Evolutionary conservation across 2,888 invertebrate genomes (phyloP), one percentile per base, ranked within the genome.

Genomic region (Pammene fasciana): DNA sequence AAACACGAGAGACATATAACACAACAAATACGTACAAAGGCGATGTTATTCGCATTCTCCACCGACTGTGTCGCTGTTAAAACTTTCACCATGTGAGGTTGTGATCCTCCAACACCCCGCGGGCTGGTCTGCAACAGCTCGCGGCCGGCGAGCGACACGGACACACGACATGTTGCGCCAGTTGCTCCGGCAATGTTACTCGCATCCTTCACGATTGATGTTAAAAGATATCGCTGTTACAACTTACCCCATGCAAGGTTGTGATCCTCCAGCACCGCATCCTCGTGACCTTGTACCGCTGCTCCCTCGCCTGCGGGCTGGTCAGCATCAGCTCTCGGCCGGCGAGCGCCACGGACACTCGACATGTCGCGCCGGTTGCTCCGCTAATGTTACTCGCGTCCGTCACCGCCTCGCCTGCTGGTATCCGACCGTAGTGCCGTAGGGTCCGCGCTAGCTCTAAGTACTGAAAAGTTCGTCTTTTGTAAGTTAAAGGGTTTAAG

Each of bases 181-280:
- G 26, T 26, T 26, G 26, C 26, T 26, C 26, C 26, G 26, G 26
- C 26, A 10, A 9, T 43, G 43, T 10, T 43, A 0, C 43, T 43
- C 11, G 13, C 43, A 4, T 46, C 14, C 0, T 1, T 8, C n/a
- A 46, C 1, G 0, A n/a, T 10, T 14, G n/a, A n/a, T 26, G 34
- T n/a, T 34, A 6, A 10, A 16, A 11, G 14, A 16, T 11, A 18
- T 26, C 0, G 7, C 6, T 26, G 6, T 26, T 18, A 50, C 0
- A 41, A 43, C 60, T 38, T 50, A 61, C 61, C 50, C 92, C 91
- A 83, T 96, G 96, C 77, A 96, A 93, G 0, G 97, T 97, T 18
- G 98, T 98, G 59, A 99, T 98, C 77, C 99, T 94, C 99, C 99
- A 99, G 81, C 99, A 99, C 70, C 98, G 94, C 96, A 99, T 99